Evolutionary conservation across 2,888 invertebrate species (phyloP).

Genomic region (Dynastes hyllus): DNA sequence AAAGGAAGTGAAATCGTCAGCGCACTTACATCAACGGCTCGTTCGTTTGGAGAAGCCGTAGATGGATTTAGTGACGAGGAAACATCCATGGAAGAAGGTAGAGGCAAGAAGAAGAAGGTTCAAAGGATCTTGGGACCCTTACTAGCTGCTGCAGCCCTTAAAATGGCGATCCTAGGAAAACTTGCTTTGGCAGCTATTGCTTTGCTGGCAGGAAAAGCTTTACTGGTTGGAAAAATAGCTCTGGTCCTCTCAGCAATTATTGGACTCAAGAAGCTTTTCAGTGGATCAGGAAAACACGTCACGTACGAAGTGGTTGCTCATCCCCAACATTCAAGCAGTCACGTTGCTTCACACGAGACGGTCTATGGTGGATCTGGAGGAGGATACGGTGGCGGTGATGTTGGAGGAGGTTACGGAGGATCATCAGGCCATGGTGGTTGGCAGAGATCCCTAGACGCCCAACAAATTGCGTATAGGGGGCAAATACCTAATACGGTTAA

Average conservation of each 20-base stretch:
- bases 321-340: conserved; percentile 84
- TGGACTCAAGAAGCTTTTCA: conserved; percentile 87
- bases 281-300: conserved; percentile 81
- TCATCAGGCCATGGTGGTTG: conserved; percentile 80
- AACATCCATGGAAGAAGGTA: conserved; percentile 76
- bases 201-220: conserved; percentile 88
- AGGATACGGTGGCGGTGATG: conserved; percentile 74
- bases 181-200: conserved; percentile 87
- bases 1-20: conserved; percentile 89
- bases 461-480: conserved; percentile 85
- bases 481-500: conserved; percentile 71
- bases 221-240: conserved; percentile 89
- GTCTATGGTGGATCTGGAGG: conserved; percentile 73
- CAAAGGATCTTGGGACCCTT: conserved; percentile 86
- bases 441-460: conserved; percentile 85
- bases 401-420: conserved; percentile 75
- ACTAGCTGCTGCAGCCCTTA: conserved; percentile 83
- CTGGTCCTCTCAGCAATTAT: conserved; percentile 88
- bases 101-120: conserved; percentile 86
- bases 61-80: conserved; percentile 77
- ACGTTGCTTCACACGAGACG: conserved; percentile 81
- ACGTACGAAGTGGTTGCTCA: conserved; percentile 92
- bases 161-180: conserved; percentile 86
- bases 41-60: conserved; percentile 84
- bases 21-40: conserved; percentile 85